phyloP scores from a whole-genome alignment of 2,113 vertebrate species.

The Struthio camelus region DNA sequence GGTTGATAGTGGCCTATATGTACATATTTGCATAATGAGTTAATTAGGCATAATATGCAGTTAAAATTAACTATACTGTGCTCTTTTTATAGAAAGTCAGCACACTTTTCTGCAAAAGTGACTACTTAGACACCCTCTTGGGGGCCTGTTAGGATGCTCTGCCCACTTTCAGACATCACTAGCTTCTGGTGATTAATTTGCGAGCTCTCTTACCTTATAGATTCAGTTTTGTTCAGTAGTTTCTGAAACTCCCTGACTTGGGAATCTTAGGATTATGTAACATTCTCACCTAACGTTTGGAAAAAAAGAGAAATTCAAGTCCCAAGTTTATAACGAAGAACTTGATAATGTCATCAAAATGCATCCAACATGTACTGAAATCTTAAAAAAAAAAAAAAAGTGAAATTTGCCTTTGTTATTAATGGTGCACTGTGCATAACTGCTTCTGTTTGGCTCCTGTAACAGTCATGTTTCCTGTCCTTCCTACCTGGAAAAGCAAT shows the following conservation, averaged over 20 bases:
- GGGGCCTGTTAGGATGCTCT: slow-evolving; percentile 45
- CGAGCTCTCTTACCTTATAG: background rate
- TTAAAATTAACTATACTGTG: slow-evolving; percentile 47
- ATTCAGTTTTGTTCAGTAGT: background rate
- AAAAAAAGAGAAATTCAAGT: background rate
- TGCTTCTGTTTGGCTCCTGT: background rate
- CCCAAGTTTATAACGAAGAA: background rate
- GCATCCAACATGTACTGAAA: background rate
- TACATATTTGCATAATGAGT: slow-evolving; percentile 64
- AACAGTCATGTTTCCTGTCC: background rate
- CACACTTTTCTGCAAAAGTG: slow-evolving; percentile 12
- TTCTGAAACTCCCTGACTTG: accelerated
- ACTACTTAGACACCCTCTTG: background rate
- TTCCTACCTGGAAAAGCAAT: background rate
- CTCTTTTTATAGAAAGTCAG: slow-evolving; percentile 53
- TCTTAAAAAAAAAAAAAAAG: background rate
- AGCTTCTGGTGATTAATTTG: slow-evolving; percentile 20
- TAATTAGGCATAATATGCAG: slow-evolving; percentile 56
- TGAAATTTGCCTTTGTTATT: background rate
- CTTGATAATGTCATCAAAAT: background rate
- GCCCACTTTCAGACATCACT: slow-evolving; percentile 2
- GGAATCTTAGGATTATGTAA: background rate
- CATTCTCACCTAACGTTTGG: background rate
- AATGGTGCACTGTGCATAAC: background rate
- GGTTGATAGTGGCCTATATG: slow-evolving; percentile 27